Conservation (phyloP, 1,140 invertebrate species). For the Amphibalanus amphitrite region DNA sequence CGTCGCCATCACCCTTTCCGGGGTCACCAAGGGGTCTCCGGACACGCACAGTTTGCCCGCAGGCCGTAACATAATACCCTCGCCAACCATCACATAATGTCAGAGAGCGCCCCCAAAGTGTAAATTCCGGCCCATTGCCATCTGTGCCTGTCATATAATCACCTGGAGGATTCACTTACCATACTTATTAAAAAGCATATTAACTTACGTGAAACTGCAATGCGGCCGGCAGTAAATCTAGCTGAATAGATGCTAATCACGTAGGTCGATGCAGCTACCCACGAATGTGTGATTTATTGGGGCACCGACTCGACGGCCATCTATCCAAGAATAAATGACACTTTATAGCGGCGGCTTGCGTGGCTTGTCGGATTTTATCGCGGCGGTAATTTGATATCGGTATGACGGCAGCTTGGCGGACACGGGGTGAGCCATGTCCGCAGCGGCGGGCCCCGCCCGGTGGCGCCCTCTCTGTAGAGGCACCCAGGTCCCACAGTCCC, state of each 20-base stretch:
- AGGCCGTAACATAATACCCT: neutral
- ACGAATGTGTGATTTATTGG: neutral
- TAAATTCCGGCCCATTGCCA: neutral
- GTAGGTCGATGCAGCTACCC: neutral
- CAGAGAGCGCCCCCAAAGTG: neutral
- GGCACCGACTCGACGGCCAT: neutral
- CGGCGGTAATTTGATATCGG: neutral
- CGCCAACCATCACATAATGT: neutral
- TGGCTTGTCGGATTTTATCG: neutral
- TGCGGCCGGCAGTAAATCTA: neutral
- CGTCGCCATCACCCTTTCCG: neutral
- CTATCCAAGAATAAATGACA: neutral
- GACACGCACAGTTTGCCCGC: too few species aligned
- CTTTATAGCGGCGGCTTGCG: neutral
- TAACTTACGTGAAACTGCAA: neutral
- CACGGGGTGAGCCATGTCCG: neutral
- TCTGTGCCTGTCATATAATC: neutral
- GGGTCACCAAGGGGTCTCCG: too few species aligned
- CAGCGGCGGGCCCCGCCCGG: too few species aligned
- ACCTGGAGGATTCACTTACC: neutral
- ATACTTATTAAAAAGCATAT: neutral
- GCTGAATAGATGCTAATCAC: neutral
- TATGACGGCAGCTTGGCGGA: neutral
- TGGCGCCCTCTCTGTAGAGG: neutral
- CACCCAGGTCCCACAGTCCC: too few species aligned